Evolutionary conservation across 1,140 invertebrate genomes (phyloP).

Genomic region (Prorops nasuta): DNA sequence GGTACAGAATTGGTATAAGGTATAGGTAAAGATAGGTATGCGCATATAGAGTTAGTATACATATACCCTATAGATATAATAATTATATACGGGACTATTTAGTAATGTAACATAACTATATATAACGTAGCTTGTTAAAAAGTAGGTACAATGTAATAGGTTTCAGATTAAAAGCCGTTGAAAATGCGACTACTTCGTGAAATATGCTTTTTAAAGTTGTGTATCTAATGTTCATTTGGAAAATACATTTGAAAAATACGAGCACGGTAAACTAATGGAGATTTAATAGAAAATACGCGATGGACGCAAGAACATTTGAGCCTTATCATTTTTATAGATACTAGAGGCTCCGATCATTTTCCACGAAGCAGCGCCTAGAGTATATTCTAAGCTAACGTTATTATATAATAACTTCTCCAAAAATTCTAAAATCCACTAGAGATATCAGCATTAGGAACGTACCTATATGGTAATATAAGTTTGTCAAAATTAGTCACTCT

Average conservation of each 20-base stretch:
- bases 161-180: conserved; percentile 44
- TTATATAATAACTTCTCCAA: conserved; percentile 25
- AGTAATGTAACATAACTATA: conserved; percentile 35
- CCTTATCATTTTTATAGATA: no score
- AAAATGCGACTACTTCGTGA: conserved; percentile 44
- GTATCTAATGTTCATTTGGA: no score
- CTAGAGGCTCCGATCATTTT: no score
- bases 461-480: conserved; percentile 9
- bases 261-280: no score
- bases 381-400: conserved; percentile 28
- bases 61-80: conserved; percentile 50
- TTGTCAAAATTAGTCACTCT: conserved; percentile 40
- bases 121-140: conserved; percentile 48
- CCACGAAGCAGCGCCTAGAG: not conserved
- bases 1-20: conserved; percentile 32
- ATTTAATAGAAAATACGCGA: no score
- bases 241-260: no score
- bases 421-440: conserved; percentile 12
- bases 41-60: conserved; percentile 47
- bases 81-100: no score
- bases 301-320: no score
- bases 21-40: conserved; percentile 42
- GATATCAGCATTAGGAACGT: conserved; percentile 18
- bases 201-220: no score
- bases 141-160: conserved; percentile 50